Conservation (phyloP, 1,140 invertebrate species). For the Drosophila tropicalis region DNA sequence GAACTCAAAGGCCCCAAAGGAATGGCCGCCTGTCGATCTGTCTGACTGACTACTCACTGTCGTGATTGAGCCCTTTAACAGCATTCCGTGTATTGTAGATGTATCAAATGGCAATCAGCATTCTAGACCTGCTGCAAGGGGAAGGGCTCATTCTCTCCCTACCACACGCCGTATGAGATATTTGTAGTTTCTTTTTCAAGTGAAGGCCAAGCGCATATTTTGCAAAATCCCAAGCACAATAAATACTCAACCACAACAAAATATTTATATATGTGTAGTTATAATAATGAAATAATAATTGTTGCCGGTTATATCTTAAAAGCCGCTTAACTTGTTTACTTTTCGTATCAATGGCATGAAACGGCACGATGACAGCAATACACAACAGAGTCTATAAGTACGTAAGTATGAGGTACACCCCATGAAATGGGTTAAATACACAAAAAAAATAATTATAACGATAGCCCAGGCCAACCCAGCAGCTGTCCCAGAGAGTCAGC, state of each 20-base stretch:
- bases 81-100: no score
- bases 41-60: not conserved
- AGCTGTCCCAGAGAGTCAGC: slow-evolving; percentile 24
- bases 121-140: no score
- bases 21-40: not conserved
- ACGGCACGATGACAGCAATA: slow-evolving; percentile 10
- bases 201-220: not conserved
- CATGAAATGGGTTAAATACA: slow-evolving; percentile 52
- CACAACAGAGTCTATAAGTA: slow-evolving; percentile 15
- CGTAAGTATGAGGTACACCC: slow-evolving; percentile 22
- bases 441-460: slow-evolving; percentile 2
- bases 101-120: no score
- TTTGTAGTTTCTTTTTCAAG: no score
- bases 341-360: slow-evolving; percentile 58
- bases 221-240: not conserved
- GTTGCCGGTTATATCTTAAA: slow-evolving; percentile 34
- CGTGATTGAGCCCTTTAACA: slow-evolving; percentile 8
- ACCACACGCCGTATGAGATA: no score
- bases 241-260: not conserved
- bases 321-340: slow-evolving; percentile 62
- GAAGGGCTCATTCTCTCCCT: no score
- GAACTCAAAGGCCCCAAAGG: not conserved
- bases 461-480: not conserved
- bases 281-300: slow-evolving; percentile 13
- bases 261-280: not conserved